Conservation (phyloP, 2,888 invertebrate genomes). For the Xiphydria camelus region DNA sequence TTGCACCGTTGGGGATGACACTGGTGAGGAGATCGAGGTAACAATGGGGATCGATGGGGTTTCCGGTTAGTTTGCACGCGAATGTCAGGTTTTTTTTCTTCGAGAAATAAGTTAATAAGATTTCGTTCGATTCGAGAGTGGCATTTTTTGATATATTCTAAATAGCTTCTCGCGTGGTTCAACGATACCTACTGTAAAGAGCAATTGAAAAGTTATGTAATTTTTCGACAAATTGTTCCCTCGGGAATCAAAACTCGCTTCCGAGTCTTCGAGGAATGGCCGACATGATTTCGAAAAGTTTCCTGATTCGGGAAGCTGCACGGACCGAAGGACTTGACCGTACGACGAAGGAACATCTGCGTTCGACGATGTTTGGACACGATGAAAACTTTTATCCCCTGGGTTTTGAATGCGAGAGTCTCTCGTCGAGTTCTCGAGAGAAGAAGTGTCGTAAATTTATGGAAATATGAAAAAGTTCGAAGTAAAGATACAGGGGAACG, state of each 20-base stretch:
- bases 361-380: slow-evolving; percentile 55
- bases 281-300: slow-evolving; percentile 8
- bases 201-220: too few relatives aligned
- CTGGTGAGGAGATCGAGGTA: neutral
- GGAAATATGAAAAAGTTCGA: slow-evolving; percentile 33
- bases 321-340: neutral
- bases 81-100: too few relatives aligned
- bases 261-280: too few relatives aligned
- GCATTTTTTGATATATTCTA: too few relatives aligned
- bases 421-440: slow-evolving; percentile 33
- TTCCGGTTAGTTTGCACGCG: too few relatives aligned
- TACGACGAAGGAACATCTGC: slow-evolving; percentile 44
- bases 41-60: neutral
- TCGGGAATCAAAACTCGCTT: too few relatives aligned
- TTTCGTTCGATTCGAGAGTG: too few relatives aligned
- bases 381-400: slow-evolving; percentile 51
- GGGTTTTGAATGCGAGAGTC: slow-evolving; percentile 48
- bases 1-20: too few relatives aligned
- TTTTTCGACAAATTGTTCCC: too few relatives aligned
- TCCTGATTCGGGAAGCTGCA: slow-evolving; percentile 7
- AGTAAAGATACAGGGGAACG: neutral
- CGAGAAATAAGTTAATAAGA: too few relatives aligned
- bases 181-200: too few relatives aligned
- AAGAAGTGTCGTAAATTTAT: slow-evolving; percentile 45
- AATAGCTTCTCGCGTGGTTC: too few relatives aligned